Evolutionary conservation across 2,113 vertebrate genomes (phyloP).

Genomic region (Dermatemys mawii): DNA sequence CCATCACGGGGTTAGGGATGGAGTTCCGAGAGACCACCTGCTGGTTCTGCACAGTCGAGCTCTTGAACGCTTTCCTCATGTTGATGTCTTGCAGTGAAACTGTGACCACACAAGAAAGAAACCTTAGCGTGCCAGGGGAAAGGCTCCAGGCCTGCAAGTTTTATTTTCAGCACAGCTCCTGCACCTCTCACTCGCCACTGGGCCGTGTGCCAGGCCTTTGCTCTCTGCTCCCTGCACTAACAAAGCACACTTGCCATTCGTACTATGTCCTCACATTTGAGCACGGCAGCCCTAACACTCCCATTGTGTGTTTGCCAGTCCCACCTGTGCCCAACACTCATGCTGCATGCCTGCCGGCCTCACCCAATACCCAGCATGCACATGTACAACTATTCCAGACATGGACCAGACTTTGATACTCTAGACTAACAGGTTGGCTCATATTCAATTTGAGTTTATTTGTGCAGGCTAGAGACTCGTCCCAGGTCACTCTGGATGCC

Average conservation of each 20-base stretch:
- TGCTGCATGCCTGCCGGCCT: neutral
- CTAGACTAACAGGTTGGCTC: neutral
- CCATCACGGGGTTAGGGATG: conserved; percentile 92
- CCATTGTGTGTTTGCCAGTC: neutral
- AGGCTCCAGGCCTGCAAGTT: neutral
- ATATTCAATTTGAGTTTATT: neutral
- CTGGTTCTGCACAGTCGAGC: conserved; percentile 93
- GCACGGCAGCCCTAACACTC: neutral
- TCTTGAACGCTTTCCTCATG: conserved; percentile 95
- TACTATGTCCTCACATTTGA: neutral
- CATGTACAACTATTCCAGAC: neutral
- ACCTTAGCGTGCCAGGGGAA: neutral
- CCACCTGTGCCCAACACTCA: neutral
- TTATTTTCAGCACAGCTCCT: neutral
- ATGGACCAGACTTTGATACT: neutral
- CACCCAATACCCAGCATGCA: neutral
- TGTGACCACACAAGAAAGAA: conserved; percentile 48
- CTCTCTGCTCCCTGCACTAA: neutral
- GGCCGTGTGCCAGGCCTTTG: neutral
- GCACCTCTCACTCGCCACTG: neutral
- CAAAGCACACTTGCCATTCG: neutral
- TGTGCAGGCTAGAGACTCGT: neutral
- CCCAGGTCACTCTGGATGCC: neutral
- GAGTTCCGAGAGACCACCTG: conserved; percentile 93
- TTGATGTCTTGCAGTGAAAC: conserved; percentile 95